Evolutionary conservation across 2,888 invertebrate species (phyloP).

Genomic region (Malacosoma neustria): DNA sequence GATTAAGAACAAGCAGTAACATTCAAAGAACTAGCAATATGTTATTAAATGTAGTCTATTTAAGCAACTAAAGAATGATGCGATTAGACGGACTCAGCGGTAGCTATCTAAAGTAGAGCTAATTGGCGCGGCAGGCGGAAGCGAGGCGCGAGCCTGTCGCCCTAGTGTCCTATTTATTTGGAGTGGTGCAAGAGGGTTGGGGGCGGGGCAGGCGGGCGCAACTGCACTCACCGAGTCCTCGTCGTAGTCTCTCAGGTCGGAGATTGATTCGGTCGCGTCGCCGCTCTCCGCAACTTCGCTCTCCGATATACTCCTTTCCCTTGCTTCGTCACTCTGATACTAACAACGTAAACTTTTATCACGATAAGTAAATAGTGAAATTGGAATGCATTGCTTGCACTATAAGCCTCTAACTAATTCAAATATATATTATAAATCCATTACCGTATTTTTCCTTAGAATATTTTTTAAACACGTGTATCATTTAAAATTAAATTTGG

Average conservation of each 20-base stretch:
- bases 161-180: constrained; percentile 57
- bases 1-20: constrained; percentile 48
- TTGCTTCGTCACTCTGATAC: constrained; percentile 55
- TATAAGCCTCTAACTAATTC: no score
- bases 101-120: constrained; percentile 30
- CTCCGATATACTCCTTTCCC: constrained; percentile 40
- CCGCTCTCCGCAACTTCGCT: constrained; percentile 42
- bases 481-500: no score
- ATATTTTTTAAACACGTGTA: no score
- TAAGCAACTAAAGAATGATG: constrained; percentile 10
- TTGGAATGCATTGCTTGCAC: no score
- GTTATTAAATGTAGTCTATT: constrained; percentile 3
- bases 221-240: constrained; percentile 82
- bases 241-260: constrained; percentile 71
- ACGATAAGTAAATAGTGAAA: no score
- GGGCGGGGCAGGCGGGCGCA: constrained; percentile 17
- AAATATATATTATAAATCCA: no score
- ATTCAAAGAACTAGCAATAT: constrained; percentile 10
- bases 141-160: constrained; percentile 42
- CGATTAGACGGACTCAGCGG: constrained; percentile 12
- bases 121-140: constrained; percentile 36
- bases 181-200: constrained; percentile 20
- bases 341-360: constrained; percentile 14
- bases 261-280: constrained; percentile 53
- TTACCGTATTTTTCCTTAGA: no score